Evolutionary conservation across 2,113 vertebrate species (phyloP), one percentile per base, ranked within the genome.

Genomic region (Campylorhamphus procurvoides): DNA sequence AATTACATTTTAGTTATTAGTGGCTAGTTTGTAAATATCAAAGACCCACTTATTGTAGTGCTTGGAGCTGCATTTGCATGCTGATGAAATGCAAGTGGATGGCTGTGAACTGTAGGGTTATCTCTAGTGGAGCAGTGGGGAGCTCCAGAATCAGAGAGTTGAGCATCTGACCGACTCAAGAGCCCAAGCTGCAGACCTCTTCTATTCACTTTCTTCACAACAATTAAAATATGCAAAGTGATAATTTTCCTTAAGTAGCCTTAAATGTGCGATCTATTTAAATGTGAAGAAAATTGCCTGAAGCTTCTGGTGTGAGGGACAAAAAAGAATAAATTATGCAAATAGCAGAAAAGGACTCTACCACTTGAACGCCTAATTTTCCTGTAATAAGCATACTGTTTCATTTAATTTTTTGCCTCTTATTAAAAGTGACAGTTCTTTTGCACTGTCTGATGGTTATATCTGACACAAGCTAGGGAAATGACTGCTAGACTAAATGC

Each of bases 181-280:
- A 99, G 99, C 99, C 99, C 98, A 98, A 99, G 99, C 98, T 98
- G 98, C 98, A 98, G 99, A 99, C 99, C 99, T 99, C 98, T 98
- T 99, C 99, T 98, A 99, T 99, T 99, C 99, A 99, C 99, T 99
- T 99, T 99, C 99, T 99, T 99, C 99, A 99, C 99, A 99, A 99
- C 99, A 99, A 99, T 99, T 99, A 99, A 99, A 99, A 99, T 99
- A 99, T 99, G 99, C 99, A 99, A 99, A 99, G 99, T 99, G 99
- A 99, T 99, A 99, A 99, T 99, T 99, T 99, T 99, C 99, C 99
- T 99, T 99, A 99, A 99, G 99, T 99, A 99, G 99, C 99, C 99
- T 99, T 99, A 99, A 99, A 99, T 99, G 99, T 99, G 99, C 99
- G 99, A 99, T 99, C 99, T 99, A 99, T 99, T 99, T 99, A 99